phyloP scores from a whole-genome alignment of 1,140 invertebrate species.

The Drosophila bocki region DNA sequence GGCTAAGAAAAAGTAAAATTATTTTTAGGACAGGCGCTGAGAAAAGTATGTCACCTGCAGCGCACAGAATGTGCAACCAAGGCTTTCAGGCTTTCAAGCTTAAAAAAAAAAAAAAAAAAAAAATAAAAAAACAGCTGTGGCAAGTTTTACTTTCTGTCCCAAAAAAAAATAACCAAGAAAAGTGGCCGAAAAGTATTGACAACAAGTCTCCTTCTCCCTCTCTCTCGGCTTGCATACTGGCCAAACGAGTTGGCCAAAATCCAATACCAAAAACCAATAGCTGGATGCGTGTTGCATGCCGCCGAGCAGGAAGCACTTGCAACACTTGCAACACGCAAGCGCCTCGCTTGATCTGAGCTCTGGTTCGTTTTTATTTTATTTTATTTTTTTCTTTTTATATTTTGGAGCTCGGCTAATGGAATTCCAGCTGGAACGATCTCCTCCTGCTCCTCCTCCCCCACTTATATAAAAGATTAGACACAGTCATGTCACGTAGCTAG shows the following conservation, averaged over 20 bases:
- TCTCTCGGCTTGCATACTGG: constrained; percentile 49
- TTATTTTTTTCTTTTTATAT: neutral
- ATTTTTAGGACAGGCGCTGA: constrained; percentile 75
- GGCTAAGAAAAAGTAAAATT: constrained; percentile 76
- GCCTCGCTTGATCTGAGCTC: constrained; percentile 60
- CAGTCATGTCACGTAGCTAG: constrained; percentile 55
- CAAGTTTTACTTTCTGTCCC: constrained; percentile 77
- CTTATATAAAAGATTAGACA: constrained; percentile 56
- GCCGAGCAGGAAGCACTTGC: constrained; percentile 77
- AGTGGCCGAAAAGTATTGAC: constrained; percentile 33
- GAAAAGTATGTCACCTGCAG: constrained; percentile 79
- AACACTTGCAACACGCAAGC: constrained; percentile 73
- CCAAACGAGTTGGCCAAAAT: constrained; percentile 68
- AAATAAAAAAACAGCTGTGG: constrained; percentile 50
- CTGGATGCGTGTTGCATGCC: constrained; percentile 74
- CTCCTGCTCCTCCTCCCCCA: neutral
- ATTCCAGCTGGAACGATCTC: constrained; percentile 26
- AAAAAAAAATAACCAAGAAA: constrained; percentile 17
- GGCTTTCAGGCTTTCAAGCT: constrained; percentile 22
- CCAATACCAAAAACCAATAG: constrained; percentile 22
- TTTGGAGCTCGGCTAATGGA: constrained; percentile 52
- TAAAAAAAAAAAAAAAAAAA: constrained; percentile 30
- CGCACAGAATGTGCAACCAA: constrained; percentile 36
- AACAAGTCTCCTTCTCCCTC: constrained; percentile 30
- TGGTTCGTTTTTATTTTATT: constrained; percentile 17